phyloP scores from a whole-genome alignment of 1,140 invertebrate genomes.

The Diorhabda elongata region DNA sequence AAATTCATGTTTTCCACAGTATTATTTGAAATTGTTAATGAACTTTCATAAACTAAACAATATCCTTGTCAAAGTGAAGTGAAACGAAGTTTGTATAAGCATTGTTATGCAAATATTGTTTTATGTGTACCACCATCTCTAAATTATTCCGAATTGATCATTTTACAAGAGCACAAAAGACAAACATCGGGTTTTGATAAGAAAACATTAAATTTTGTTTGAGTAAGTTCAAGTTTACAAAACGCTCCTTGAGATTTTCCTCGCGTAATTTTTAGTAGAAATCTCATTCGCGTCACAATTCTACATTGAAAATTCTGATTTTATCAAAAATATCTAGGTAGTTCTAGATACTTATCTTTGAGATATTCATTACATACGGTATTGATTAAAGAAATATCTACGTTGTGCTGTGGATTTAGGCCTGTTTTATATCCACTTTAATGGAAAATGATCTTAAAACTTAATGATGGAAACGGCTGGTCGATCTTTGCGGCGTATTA shows the following conservation, averaged over 20 bases:
- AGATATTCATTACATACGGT: no score
- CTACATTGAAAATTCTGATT: no score
- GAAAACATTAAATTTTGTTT: no score
- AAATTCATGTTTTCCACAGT: no score
- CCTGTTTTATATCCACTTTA: not conserved
- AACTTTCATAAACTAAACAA: conserved; percentile 23
- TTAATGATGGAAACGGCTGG: conserved; percentile 1
- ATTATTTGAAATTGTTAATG: conserved; percentile 14
- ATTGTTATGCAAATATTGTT: conserved; percentile 28
- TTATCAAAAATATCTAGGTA: no score
- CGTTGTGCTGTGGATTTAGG: not conserved
- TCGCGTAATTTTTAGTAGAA: no score
- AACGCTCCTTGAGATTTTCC: no score
- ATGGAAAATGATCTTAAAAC: not conserved
- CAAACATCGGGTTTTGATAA: no score
- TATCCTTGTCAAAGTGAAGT: conserved; percentile 26
- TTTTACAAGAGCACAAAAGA: not conserved
- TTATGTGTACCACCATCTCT: conserved; percentile 15
- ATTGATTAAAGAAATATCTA: no score
- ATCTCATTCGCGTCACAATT: no score
- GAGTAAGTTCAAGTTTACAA: no score
- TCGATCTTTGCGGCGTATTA: not conserved
- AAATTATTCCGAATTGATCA: conserved; percentile 14
- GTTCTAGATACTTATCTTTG: no score
- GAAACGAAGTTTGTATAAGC: conserved; percentile 22